phyloP scores from a whole-genome alignment of 1,140 invertebrate species.

The Drosophila aff. region DNA sequence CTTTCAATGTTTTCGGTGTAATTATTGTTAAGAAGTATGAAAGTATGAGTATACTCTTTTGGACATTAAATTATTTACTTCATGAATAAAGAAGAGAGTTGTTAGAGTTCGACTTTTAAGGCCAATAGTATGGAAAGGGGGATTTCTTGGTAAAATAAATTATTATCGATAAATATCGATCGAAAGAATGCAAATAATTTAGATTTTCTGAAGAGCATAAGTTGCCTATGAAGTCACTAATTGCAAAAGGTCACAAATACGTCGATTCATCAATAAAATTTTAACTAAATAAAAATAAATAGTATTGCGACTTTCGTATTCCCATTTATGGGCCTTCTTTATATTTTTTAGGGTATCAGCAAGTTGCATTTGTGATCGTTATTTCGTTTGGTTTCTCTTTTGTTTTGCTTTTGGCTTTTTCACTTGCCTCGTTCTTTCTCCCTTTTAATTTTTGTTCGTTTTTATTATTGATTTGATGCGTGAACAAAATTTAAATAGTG shows the following conservation, averaged over 20 bases:
- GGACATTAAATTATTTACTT: neutral
- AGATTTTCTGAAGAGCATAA: too few species aligned
- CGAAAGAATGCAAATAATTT: too few species aligned
- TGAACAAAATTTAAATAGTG: slow-evolving; percentile 83
- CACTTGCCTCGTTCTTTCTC: slow-evolving; percentile 56
- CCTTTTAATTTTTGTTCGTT: slow-evolving; percentile 32
- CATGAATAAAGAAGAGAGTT: neutral
- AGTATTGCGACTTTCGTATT: slow-evolving; percentile 7
- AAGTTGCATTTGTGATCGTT: slow-evolving; percentile 8
- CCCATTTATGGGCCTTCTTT: slow-evolving; percentile 4
- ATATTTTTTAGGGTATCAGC: slow-evolving; percentile 48
- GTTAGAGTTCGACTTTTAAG: neutral
- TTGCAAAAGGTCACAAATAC: neutral
- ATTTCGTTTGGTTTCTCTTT: slow-evolving; percentile 62
- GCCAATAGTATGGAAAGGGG: neutral
- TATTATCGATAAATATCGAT: too few species aligned
- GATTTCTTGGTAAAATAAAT: neutral
- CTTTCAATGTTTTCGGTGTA: slow-evolving; percentile 75
- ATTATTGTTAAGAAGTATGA: slow-evolving; percentile 57
- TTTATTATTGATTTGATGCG: slow-evolving; percentile 81
- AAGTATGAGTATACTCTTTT: slow-evolving; percentile 29
- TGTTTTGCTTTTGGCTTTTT: slow-evolving; percentile 64
- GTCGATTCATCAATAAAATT: neutral
- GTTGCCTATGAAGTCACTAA: too few species aligned
- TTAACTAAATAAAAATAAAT: neutral